Conservation (phyloP, 2,888 invertebrate genomes). For the Caenorhabditis sp. region DNA sequence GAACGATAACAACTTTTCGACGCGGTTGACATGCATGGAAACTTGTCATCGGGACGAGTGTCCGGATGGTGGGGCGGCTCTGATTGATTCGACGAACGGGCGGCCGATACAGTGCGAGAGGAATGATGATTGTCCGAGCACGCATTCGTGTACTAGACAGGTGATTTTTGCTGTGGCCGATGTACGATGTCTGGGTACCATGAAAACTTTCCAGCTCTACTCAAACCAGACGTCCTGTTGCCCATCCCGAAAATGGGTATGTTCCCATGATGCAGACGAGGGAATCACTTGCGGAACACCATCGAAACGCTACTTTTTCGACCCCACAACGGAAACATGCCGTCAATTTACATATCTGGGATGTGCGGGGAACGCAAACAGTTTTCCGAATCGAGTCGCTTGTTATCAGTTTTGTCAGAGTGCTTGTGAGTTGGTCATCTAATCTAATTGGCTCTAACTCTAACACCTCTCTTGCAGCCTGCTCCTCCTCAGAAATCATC, state of each 20-base stretch:
- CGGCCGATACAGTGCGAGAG: conserved; percentile 59
- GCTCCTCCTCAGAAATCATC: conserved; percentile 76
- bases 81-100: conserved; percentile 65
- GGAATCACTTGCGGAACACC: conserved; percentile 71
- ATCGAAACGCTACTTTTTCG: conserved; percentile 72
- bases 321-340: conserved; percentile 66
- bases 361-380: conserved; percentile 72
- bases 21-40: conserved; percentile 71
- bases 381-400: conserved; percentile 71
- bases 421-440: conserved; percentile 72
- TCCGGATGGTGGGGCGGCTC: conserved; percentile 70
- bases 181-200: too few species aligned
- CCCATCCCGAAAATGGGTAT: conserved; percentile 72
- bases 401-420: conserved; percentile 77
- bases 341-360: conserved; percentile 65
- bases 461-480: conserved; percentile 69
- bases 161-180: too few species aligned
- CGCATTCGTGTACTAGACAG: conserved; percentile 68
- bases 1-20: conserved; percentile 77
- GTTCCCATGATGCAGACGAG: conserved; percentile 69
- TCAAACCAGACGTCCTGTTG: conserved; percentile 66
- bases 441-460: too few species aligned
- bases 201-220: conserved; percentile 52
- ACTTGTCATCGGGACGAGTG: conserved; percentile 71
- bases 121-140: conserved; percentile 66